Evolutionary conservation across 64 coral and sea anemone species (phyloP).

Genomic region (Anthopleura sola): DNA sequence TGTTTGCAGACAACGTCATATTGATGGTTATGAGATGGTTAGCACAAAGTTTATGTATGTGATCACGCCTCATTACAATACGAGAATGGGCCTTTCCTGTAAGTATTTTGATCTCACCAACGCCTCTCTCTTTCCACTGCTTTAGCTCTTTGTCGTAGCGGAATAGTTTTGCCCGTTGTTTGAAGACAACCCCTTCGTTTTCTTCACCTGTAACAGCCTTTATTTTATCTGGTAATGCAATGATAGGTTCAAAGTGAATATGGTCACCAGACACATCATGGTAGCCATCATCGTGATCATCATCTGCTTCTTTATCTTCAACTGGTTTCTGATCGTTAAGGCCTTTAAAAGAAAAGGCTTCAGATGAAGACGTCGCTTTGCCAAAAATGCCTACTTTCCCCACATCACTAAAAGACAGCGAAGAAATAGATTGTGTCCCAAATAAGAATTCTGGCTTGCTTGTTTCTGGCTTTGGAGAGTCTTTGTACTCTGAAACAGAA

Average conservation of each 20-base stretch:
- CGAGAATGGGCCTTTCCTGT: constrained; percentile 31
- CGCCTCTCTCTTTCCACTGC: constrained; percentile 81
- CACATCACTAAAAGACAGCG: constrained; percentile 26
- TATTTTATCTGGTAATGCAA: constrained; percentile 54
- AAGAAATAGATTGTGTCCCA: constrained; percentile 31
- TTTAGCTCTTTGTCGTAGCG: constrained; percentile 51
- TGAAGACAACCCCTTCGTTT: constrained; percentile 49
- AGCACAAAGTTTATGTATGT: constrained; percentile 83
- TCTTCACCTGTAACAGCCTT: constrained; percentile 70
- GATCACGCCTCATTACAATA: constrained; percentile 77
- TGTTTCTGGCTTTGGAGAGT: neutral
- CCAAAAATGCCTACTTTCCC: neutral
- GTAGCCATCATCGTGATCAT: constrained; percentile 37
- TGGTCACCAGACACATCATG: constrained; percentile 30
- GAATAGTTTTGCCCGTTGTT: constrained; percentile 60
- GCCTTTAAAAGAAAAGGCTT: neutral
- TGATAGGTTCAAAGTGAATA: constrained; percentile 67
- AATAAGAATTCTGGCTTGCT: constrained; percentile 32
- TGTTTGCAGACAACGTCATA: constrained; percentile 60
- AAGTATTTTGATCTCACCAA: constrained; percentile 77
- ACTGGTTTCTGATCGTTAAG: neutral
- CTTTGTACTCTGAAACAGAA: neutral
- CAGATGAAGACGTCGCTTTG: neutral
- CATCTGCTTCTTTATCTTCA: neutral
- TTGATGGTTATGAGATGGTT: constrained; percentile 65